These are phyloP conservation scores for Zhuqinia jingwanae DNA, from an alignment of 2,888 invertebrate genomes.

Conservation along the genomic window DNA sequence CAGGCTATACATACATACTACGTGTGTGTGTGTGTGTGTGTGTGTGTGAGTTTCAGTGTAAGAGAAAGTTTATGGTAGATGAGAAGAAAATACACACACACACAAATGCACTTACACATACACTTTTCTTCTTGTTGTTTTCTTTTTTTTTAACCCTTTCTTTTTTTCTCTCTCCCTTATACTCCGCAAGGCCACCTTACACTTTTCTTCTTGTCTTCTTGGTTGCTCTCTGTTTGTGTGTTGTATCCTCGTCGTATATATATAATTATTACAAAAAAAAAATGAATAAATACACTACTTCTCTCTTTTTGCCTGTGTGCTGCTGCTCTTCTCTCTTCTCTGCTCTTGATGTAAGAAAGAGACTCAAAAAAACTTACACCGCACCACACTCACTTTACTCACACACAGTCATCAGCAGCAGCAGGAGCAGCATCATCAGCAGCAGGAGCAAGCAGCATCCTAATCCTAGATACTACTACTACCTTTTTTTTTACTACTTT, in stretches of 20 bases:
- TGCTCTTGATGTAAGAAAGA: not conserved
- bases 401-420: no score
- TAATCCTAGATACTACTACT: no score
- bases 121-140: not conserved
- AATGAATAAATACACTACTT: constrained; percentile 10
- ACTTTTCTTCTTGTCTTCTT: constrained; percentile 12
- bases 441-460: no score
- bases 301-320: not conserved
- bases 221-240: not conserved
- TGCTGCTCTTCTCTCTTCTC: no score
- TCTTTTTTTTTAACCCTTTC: not conserved
- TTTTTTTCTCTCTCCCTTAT: not conserved
- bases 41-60: no score
- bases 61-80: constrained; percentile 40
- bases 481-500: no score
- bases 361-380: constrained; percentile 1
- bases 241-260: not conserved
- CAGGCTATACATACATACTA: no score
- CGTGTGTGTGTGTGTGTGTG: no score
- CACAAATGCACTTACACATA: constrained; percentile 21
- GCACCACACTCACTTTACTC: no score
- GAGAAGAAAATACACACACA: no score
- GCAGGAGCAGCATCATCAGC: no score
- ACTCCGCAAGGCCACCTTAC: not conserved
- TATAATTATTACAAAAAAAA: not conserved